Base-by-base conservation (phyloP, 2,797 vertebrate genomes). In the Peromyscus aztecus region DNA sequence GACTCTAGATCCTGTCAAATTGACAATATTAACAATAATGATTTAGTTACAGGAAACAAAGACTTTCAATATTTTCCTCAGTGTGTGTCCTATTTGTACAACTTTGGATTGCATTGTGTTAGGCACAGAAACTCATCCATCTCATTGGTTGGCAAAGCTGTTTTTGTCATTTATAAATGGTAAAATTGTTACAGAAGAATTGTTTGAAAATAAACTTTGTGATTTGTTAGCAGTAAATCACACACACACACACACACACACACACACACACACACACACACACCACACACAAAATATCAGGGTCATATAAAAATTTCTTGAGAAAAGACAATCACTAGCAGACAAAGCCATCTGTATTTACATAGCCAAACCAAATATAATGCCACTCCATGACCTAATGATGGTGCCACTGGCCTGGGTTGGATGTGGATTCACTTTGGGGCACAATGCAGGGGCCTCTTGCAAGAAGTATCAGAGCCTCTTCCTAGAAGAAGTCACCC, bases 381-480 rank as follows among this genome's bases (percentile, higher is more conserved):
- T 59, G 78, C 78, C n/a, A 34, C 0, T 14, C 0, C 1, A 1
- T 29, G 37, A 43, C 27, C 29, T 27, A 23, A 4, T 0, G 4
- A 6, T 2, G 31, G 17, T 29, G 37, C 12, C 12, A 27, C 19
- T 0, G 17, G 67, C 3, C 1, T 0, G 12, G 84, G 2, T 0
- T 0, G 17, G 63, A 11, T 0, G 3, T 31, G 7, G n/a, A 31
- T 9, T 4, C 6, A 2, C 14, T 78, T 88, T 61, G 12, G 59
- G 29, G 19, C 14, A 59, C 0, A 3, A n/a, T 37, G 78, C 1
- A 2, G 19, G 37, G 34, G 3, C 10, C 4, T 9, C 0, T 10
- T 34, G 65, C 29, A 34, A 90, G 52, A 55, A 55, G 55, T 1
- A 1, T 24, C 16, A 2, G 49, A 23, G 4, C 71, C 6, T 14